Evolutionary conservation across 2,113 vertebrate genomes (phyloP).

Genomic region (Anolis sagrei): DNA sequence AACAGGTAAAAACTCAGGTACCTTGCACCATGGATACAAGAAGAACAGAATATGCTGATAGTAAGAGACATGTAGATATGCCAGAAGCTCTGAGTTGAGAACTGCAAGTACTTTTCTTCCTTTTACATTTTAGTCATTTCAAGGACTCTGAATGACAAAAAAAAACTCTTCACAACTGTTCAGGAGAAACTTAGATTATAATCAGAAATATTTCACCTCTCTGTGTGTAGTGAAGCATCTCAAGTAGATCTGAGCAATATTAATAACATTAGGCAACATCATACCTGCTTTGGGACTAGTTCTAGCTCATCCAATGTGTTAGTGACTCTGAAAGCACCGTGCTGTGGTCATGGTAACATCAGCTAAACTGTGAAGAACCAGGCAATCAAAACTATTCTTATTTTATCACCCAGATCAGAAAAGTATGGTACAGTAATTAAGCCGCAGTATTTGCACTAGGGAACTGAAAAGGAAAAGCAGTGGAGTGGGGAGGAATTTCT

Average conservation of each 20-base stretch:
- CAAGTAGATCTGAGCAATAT: background rate
- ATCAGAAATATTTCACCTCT: background rate
- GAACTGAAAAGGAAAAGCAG: background rate
- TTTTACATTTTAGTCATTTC: background rate
- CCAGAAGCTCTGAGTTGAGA: background rate
- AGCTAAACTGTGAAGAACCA: conserved; percentile 5
- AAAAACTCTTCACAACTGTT: background rate
- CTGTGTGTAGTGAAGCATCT: background rate
- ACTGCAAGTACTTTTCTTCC: background rate
- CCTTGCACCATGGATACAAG: background rate
- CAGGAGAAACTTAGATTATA: background rate
- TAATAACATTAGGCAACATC: background rate
- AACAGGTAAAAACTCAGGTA: background rate
- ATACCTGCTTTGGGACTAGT: conserved; percentile 17
- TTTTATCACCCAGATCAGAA: background rate
- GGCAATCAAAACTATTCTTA: background rate
- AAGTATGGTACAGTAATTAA: conserved; percentile 16
- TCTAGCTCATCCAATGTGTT: background rate
- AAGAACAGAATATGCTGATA: background rate
- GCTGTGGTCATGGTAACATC: conserved; percentile 28
- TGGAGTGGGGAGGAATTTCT: background rate
- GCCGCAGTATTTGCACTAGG: background rate
- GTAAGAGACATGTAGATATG: background rate
- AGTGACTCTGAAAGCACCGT: background rate
- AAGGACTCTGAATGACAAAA: background rate